phyloP scores from a whole-genome alignment of 2,113 vertebrate species.

The Struthidea cinerea region DNA sequence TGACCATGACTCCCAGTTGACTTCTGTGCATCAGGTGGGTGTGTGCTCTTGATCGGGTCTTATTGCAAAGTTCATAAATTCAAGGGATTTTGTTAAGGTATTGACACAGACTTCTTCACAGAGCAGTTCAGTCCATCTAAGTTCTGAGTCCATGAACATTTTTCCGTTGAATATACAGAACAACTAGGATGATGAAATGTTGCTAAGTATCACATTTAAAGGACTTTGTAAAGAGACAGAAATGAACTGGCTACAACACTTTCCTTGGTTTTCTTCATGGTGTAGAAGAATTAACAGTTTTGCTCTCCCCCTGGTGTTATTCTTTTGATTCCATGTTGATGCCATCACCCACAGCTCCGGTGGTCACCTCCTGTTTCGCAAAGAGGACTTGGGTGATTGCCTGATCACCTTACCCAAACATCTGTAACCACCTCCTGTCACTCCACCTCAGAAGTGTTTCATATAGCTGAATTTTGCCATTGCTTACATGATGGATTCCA shows the following conservation, averaged over 20 bases:
- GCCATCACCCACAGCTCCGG: neutral
- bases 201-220: neutral
- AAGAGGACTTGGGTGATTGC: neutral
- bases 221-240: neutral
- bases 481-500: neutral
- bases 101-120: neutral
- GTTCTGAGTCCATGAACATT: neutral
- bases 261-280: neutral
- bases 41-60: neutral
- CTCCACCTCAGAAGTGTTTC: neutral
- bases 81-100: neutral
- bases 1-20: neutral
- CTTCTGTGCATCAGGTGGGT: accelerated
- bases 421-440: neutral
- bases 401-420: neutral
- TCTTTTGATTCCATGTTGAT: neutral
- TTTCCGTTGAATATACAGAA: neutral
- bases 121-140: neutral
- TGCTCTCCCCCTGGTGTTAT: neutral
- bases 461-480: neutral
- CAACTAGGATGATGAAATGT: neutral
- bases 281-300: neutral
- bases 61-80: neutral
- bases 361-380: neutral
- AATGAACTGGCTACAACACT: neutral